Percentiles rank a stretch among this genome's conserved stretches.
phyloP scores from a whole-genome alignment of 2,888 invertebrate species.

The Laspeyria flexula region DNA sequence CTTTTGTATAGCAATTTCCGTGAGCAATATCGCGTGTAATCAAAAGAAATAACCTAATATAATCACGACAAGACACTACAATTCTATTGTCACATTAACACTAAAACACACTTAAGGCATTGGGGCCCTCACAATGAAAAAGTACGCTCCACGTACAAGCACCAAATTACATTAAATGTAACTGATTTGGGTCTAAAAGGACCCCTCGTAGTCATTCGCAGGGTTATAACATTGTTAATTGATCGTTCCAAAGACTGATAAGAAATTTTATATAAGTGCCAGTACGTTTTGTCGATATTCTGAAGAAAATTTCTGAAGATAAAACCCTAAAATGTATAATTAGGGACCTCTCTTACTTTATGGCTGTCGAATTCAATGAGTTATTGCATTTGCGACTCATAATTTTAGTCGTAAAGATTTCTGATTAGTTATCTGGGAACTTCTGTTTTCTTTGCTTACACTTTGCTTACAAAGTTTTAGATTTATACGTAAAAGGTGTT shows the following conservation, averaged over 20 bases:
- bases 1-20: no score
- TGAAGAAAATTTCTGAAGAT: constrained; percentile 12
- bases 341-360: not conserved
- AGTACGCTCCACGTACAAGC: constrained; percentile 31
- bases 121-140: constrained; percentile 27
- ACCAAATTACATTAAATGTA: constrained; percentile 37
- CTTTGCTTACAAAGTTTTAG: no score
- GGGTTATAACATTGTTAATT: constrained; percentile 45
- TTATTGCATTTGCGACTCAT: not conserved
- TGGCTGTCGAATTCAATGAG: not conserved
- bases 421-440: not conserved
- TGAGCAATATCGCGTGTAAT: no score
- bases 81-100: not conserved
- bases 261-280: constrained; percentile 35
- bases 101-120: constrained; percentile 13
- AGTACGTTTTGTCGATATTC: constrained; percentile 22
- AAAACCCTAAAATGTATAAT: not conserved
- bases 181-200: constrained; percentile 32
- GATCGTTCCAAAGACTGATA: constrained; percentile 40
- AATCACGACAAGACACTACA: not conserved
- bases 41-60: not conserved
- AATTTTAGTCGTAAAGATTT: not conserved
- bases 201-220: constrained; percentile 35
- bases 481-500: no score
- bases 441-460: not conserved